These are phyloP conservation scores for Coelopa frigida DNA, from an alignment of 1,140 invertebrate genomes.

Conservation along the genomic window DNA sequence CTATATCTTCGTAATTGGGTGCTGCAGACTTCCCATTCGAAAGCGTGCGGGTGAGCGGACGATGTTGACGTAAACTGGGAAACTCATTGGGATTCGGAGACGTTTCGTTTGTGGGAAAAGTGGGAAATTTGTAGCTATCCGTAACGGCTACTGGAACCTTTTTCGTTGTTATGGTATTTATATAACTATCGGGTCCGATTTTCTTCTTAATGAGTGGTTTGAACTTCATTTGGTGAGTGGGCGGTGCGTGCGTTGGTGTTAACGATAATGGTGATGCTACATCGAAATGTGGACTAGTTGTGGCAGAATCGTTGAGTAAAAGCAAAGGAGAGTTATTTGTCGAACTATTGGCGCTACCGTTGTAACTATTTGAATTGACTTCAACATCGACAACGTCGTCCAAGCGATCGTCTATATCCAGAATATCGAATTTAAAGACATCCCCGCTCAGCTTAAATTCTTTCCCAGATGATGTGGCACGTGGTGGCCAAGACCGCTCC, in stretches of 20 bases:
- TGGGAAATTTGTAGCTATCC: conserved; percentile 50
- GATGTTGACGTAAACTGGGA: conserved; percentile 37
- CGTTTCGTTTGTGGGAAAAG: conserved; percentile 40
- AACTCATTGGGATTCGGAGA: conserved; percentile 17
- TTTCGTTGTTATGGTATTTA: conserved; percentile 54
- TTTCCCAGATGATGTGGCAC: conserved; percentile 23
- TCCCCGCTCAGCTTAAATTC: conserved; percentile 52
- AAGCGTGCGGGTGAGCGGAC: conserved; percentile 35
- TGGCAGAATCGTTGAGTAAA: conserved; percentile 12
- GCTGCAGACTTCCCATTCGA: conserved; percentile 36
- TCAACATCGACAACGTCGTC: conserved; percentile 11
- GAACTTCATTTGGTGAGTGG: conserved; percentile 48
- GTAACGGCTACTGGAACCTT: conserved; percentile 46
- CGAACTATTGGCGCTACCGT: conserved; percentile 17
- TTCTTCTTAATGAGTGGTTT: conserved; percentile 54
- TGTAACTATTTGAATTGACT: conserved; percentile 8
- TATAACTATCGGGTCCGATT: conserved; percentile 60
- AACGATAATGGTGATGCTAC: conserved; percentile 5
- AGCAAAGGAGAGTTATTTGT: conserved; percentile 27
- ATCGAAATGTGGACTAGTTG: conserved; percentile 16
- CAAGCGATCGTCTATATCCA: conserved; percentile 58
- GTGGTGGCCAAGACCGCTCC: conserved; percentile 53
- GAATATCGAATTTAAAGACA: conserved; percentile 64
- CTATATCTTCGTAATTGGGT: conserved; percentile 10
- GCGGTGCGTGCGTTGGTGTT: conserved; percentile 14